Percentiles rank a stretch among this genome's conserved stretches.
Conservation (phyloP, 2,113 vertebrate species). For the Eretmochelys imbricata region DNA sequence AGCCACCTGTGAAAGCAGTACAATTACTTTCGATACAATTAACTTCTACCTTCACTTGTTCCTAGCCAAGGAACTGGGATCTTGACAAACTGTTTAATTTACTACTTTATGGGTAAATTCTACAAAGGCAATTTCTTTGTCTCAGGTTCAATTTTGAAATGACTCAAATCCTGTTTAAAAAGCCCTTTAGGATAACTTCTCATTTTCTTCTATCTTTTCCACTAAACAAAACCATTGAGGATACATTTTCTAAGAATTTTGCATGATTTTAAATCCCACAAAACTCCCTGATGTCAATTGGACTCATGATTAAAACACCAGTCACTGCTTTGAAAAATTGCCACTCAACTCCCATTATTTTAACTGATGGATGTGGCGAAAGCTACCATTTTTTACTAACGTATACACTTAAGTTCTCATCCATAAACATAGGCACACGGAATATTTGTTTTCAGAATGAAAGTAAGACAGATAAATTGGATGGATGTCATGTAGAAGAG, state of each 20-base stretch:
- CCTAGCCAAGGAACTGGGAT: neutral
- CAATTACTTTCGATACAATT: neutral
- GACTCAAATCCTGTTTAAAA: neutral
- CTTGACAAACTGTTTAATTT: neutral
- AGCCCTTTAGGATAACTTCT: neutral
- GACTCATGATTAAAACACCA: neutral
- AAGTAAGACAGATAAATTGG: conserved; percentile 35
- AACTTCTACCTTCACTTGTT: neutral
- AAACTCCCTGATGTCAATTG: neutral
- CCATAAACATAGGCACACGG: neutral
- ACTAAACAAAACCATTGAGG: neutral
- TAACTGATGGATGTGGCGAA: neutral
- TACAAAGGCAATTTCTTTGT: neutral
- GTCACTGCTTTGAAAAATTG: conserved; percentile 7
- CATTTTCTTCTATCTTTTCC: neutral
- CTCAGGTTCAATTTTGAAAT: neutral
- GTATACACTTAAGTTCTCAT: neutral
- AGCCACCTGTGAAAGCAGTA: conserved; percentile 81
- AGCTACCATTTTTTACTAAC: neutral
- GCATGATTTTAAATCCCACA: neutral
- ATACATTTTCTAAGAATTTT: neutral
- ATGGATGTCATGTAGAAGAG: neutral
- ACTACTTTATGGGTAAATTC: neutral
- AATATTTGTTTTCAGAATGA: neutral
- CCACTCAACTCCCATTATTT: neutral